A percentile compares a stretch with the other conserved stretches of the same genome.
Conservation (phyloP, 2,797 vertebrate species). For the Bothrops alternatus region DNA sequence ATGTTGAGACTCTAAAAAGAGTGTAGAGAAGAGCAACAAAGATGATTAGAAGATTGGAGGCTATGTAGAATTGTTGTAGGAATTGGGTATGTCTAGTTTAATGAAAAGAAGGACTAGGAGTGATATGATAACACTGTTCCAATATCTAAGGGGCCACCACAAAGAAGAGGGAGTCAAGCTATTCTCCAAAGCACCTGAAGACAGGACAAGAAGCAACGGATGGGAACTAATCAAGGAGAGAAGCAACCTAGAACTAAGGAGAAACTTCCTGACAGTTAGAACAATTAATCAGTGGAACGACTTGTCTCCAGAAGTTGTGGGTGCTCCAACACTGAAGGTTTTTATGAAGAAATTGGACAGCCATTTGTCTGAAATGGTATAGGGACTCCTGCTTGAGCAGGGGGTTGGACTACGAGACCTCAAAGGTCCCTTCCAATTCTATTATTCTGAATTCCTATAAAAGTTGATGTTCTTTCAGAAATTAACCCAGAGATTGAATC, state of each 20-base stretch:
- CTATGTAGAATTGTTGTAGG: not conserved
- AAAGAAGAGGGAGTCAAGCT: too few relatives aligned
- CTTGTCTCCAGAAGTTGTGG: not conserved
- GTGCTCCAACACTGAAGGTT: not conserved
- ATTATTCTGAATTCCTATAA: not conserved
- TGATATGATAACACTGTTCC: too few relatives aligned
- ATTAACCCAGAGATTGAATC: not conserved
- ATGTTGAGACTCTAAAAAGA: not conserved
- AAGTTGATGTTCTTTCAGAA: not conserved
- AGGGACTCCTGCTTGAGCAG: not conserved
- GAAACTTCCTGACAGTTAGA: not conserved
- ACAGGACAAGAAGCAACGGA: too few relatives aligned
- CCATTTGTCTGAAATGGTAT: not conserved
- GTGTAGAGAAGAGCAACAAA: not conserved
- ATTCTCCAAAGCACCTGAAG: too few relatives aligned
- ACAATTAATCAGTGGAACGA: not conserved
- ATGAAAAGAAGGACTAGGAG: too few relatives aligned
- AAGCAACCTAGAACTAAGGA: too few relatives aligned
- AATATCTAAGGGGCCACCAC: too few relatives aligned
- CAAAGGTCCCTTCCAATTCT: not conserved
- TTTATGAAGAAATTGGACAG: not conserved
- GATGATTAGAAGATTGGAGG: not conserved
- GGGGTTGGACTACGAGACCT: not conserved
- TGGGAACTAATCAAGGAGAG: too few relatives aligned
- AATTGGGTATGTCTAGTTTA: too few relatives aligned